Base-by-base conservation (phyloP, 92 coral and sea anemone genomes). In the Ricordea florida region DNA sequence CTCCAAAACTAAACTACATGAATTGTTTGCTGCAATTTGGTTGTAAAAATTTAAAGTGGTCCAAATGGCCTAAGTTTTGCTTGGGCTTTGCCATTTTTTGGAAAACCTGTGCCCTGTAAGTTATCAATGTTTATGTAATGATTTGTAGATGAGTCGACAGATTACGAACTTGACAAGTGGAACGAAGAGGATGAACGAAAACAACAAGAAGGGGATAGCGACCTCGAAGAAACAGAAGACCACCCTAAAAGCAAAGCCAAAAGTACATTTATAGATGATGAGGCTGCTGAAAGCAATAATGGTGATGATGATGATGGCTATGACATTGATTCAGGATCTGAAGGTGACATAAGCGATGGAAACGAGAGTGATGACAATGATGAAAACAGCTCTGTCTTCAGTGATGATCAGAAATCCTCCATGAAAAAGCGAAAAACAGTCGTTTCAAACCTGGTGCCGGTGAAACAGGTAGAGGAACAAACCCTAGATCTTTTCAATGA, bases 151-250 rank as follows among this genome's bases (percentile, higher is more conserved):
- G 79, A 72, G 38, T 72, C 79, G 8, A n/a, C n/a, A 35, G 98
- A 94, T 47, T 85, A 69, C 80, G 98, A 94, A 70, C 59, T 94
- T 21, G 96, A 92, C 41, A 84, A 89, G 30, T 94, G 98, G 98
- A 94, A 94, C 67, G 83, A 73, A 46, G 89, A 59, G 2, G 98
- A 94, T 66, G 89, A 92, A 20, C 63, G 42, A 55, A 90, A 82
- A 55, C 98, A 94, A 58, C 96, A 92, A 44, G 97, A 89, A 69
- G 89, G 85, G 3, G 70, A 74, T 2, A 80, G 62, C 35, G 85
- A 86, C 1, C 31, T 58, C 6, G 82, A 53, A 0, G 68, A 77
- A 3, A 84, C 84, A 4, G 62, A 61, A 9, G 67, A 43, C 15
- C 10, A 69, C 16, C 43, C 31, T 17, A 29, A 85, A 65, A 42